Base-by-base conservation (phyloP, 2,113 vertebrate species). In the Donacobius atricapilla region DNA sequence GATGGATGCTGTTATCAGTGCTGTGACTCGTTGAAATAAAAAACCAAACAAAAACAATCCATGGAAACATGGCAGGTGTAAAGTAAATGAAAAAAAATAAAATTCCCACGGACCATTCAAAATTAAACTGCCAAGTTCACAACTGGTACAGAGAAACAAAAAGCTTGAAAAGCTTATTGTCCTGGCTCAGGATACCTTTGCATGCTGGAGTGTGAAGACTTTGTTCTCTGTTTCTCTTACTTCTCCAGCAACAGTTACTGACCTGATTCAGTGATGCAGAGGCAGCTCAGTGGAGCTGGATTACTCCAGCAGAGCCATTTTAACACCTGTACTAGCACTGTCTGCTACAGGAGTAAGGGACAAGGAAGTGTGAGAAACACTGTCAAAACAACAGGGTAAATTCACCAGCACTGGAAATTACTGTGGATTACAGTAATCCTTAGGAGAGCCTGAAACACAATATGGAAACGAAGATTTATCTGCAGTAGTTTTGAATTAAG, bases 361-460 rank as follows among this genome's bases (percentile, higher is more conserved):
- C 11, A 77, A 47, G 44, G 30, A 92, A 80, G 22, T 0, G 0
- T 2, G 2, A 80, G 40, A 56, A 95, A 90, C 14, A 25, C 1
- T 58, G 51, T 47, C 54, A 82, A 89, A 89, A 75, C 6, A 40
- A 53, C 25, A 48, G 8, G 5, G 19, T n/a, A 82, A 89, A 83
- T 68, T 85, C 72, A 90, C 7, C 13, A 57, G 14, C 0, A 0
- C 15, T 72, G 39, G 21, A 85, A 83, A 65, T 45, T 24, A 83
- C 1, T 77, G 48, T 1, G 3, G 22, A 57, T 83, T 60, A 69
- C 0, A 72, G 25, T 33, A 90, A 80, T 27, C 35, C 35, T 40
- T 73, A 65, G 10, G 18, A 87, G 5, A 86, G 22, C 16, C 35
- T 54, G 77, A 51, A 90, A 93, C n/a, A 23, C 28, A 22, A n/a